Conservation (phyloP, 2,888 invertebrate species). For the Cynaeus angustus region DNA sequence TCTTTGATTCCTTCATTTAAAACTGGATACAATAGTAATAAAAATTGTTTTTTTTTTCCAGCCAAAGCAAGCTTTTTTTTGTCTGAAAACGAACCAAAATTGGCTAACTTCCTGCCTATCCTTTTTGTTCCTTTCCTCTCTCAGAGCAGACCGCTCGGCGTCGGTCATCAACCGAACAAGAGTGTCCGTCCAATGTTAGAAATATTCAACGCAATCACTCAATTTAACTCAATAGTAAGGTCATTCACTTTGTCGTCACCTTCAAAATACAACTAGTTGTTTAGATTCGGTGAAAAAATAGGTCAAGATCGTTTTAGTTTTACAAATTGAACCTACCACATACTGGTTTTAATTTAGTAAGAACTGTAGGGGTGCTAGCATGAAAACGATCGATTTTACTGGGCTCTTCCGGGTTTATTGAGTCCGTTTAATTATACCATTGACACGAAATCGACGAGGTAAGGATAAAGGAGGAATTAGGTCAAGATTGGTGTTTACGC, state of each 20-base stretch:
- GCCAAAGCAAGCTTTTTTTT: too few relatives aligned
- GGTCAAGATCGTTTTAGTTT: conserved; percentile 46
- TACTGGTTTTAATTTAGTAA: conserved; percentile 6
- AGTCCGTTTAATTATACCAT: conserved; percentile 16
- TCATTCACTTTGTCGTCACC: conserved; percentile 49
- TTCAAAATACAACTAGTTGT: conserved; percentile 28
- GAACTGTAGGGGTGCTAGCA: background rate
- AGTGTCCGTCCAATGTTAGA: conserved; percentile 28
- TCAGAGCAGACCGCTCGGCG: conserved; percentile 22
- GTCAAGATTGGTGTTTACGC: conserved; percentile 41
- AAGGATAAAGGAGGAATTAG: conserved; percentile 26
- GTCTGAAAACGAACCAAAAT: background rate
- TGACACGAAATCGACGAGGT: conserved; percentile 17
- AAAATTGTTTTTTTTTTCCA: too few relatives aligned
- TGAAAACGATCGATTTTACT: background rate
- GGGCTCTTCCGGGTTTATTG: conserved; percentile 5
- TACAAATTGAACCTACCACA: conserved; percentile 17
- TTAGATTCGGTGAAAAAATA: conserved; percentile 24
- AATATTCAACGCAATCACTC: conserved; percentile 33
- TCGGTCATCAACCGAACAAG: conserved; percentile 45
- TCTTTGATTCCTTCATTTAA: too few relatives aligned
- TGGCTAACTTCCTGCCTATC: background rate
- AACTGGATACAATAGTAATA: too few relatives aligned
- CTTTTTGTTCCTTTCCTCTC: conserved; percentile 5
- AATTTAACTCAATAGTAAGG: conserved; percentile 49